Percentiles rank a stretch among this genome's conserved stretches.
Evolutionary conservation across 2,113 vertebrate genomes (phyloP).

Genomic region (Salminus brasiliensis): DNA sequence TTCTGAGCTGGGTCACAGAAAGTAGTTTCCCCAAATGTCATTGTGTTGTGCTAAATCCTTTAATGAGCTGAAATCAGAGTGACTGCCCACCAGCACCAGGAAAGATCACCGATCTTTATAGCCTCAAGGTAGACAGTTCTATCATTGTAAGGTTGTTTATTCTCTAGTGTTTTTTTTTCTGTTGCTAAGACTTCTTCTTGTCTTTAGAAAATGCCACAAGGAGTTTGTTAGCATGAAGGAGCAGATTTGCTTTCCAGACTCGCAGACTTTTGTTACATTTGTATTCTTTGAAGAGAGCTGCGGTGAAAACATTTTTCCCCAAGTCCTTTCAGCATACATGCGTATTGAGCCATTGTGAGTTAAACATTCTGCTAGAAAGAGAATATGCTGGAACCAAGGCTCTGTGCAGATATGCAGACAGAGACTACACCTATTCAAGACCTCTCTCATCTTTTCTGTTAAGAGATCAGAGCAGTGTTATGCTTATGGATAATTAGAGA

Average conservation of each 20-base stretch:
- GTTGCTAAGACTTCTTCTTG: not conserved
- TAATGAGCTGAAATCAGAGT: conserved; percentile 8
- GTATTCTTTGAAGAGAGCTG: conserved; percentile 7
- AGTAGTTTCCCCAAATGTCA: not conserved
- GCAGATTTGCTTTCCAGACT: conserved; percentile 12
- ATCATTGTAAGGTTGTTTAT: not conserved
- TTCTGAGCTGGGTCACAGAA: not conserved
- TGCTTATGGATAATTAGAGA: not conserved
- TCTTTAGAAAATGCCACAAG: not conserved
- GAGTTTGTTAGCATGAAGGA: not conserved
- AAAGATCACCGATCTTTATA: conserved; percentile 9
- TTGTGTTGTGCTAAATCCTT: not conserved
- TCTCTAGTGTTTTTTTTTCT: not conserved
- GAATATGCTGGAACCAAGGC: conserved; percentile 13
- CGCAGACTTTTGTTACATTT: conserved; percentile 13
- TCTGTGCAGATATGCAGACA: not conserved
- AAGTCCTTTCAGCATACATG: not conserved
- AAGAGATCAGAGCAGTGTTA: not conserved
- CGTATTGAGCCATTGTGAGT: not conserved
- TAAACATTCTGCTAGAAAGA: conserved; percentile 14
- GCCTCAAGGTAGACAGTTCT: not conserved
- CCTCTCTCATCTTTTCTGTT: not conserved
- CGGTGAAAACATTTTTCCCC: not conserved
- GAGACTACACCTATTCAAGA: not conserved
- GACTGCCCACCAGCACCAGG: not conserved